Conservation (phyloP, 2,888 invertebrate species). For the Baccha elongata region DNA sequence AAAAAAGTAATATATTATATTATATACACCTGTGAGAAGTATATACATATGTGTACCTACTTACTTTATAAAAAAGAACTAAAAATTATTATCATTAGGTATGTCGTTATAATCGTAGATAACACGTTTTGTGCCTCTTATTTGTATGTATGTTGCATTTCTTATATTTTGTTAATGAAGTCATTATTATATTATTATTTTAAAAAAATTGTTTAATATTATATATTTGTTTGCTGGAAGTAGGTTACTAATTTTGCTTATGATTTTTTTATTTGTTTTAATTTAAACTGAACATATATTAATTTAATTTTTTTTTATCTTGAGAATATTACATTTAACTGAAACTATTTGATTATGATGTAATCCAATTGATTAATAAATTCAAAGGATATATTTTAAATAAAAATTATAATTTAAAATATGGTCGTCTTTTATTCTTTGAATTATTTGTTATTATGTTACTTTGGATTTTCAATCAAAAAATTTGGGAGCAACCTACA, state of each 20-base stretch:
- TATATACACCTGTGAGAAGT: constrained; percentile 45
- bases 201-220: constrained; percentile 6
- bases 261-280: constrained; percentile 4
- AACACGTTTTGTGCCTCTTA: constrained; percentile 60
- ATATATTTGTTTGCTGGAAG: constrained; percentile 49
- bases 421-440: background rate
- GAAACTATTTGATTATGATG: constrained; percentile 67
- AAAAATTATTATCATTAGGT: constrained; percentile 29
- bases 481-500: too few relatives aligned
- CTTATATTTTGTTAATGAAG: constrained; percentile 45
- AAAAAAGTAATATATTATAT: constrained; percentile 23
- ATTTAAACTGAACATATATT: constrained; percentile 35
- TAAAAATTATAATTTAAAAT: constrained; percentile 63
- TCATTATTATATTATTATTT: constrained; percentile 33
- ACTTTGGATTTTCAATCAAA: too few relatives aligned
- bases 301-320: constrained; percentile 35
- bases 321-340: constrained; percentile 61
- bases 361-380: constrained; percentile 65
- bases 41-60: constrained; percentile 21
- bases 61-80: constrained; percentile 23
- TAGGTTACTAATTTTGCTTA: constrained; percentile 64
- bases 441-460: background rate
- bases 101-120: constrained; percentile 42
- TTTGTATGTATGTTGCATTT: constrained; percentile 66
- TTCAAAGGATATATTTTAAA: constrained; percentile 70